phyloP scores from a whole-genome alignment of 2,888 invertebrate species.

The Corbicula japonica region DNA sequence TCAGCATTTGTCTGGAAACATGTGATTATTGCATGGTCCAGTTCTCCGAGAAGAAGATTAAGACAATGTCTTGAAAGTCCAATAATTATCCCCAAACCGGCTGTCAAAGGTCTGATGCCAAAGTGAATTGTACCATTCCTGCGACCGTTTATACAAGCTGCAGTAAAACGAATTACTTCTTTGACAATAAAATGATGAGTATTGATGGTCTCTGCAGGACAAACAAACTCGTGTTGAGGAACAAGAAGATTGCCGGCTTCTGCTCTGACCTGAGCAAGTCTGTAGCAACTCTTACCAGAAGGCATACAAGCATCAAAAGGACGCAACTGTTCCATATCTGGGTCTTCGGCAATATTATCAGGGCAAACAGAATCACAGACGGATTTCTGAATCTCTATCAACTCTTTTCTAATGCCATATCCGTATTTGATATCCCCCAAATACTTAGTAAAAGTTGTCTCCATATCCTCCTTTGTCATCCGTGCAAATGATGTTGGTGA shows the following conservation, averaged over 20 bases:
- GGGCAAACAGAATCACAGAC: too few species aligned
- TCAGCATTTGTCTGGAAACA: conserved; percentile 18
- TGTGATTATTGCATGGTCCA: conserved; percentile 7
- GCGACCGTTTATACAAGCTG: conserved; percentile 37
- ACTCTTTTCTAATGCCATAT: conserved; percentile 16
- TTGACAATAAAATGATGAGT: conserved; percentile 17
- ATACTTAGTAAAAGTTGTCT: conserved; percentile 16
- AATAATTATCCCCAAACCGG: conserved; percentile 20
- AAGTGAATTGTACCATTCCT: conserved; percentile 46
- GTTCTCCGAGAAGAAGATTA: conserved; percentile 21
- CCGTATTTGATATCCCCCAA: conserved; percentile 21
- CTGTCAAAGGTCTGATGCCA: conserved; percentile 8
- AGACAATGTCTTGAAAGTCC: conserved; percentile 9
- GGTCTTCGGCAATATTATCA: background rate
- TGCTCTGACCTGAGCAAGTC: background rate
- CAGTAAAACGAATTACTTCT: conserved; percentile 29
- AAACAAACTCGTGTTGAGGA: conserved; percentile 30
- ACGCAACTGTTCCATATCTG: background rate
- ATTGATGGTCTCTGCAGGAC: background rate
- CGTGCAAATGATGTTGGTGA: conserved; percentile 19
- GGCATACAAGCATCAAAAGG: conserved; percentile 39
- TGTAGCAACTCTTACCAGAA: background rate
- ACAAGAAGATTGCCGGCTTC: conserved; percentile 22
- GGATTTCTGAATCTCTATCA: conserved; percentile 15
- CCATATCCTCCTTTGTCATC: conserved; percentile 19